Evolutionary conservation across 2,888 invertebrate species (phyloP).

Genomic region (Polydrusus tereticollis): DNA sequence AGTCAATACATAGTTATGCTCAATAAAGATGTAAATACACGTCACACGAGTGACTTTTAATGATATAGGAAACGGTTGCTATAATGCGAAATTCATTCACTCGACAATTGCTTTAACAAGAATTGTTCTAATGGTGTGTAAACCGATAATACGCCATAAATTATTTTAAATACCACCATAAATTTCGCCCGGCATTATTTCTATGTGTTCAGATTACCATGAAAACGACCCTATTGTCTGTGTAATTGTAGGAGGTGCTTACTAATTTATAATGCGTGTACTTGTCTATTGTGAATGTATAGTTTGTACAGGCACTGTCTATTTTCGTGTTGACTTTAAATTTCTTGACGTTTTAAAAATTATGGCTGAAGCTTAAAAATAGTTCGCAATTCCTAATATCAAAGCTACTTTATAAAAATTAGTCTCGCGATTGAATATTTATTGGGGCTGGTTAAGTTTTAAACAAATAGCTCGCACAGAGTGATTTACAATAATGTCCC

Average conservation of each 20-base stretch:
- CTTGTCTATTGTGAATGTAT: conserved; percentile 14
- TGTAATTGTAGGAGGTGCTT: conserved; percentile 34
- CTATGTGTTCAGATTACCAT: conserved; percentile 39
- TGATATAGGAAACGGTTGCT: conserved; percentile 7
- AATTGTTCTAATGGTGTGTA: conserved; percentile 34
- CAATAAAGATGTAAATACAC: not conserved
- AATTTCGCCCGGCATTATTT: conserved; percentile 31
- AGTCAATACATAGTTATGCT: not conserved
- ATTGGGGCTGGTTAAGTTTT: too few species aligned
- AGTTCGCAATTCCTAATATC: too few species aligned
- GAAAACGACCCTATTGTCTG: conserved; percentile 40
- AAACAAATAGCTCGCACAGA: too few species aligned
- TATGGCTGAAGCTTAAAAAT: too few species aligned
- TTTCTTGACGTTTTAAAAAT: too few species aligned
- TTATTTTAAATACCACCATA: conserved; percentile 29
- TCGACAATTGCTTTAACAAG: conserved; percentile 26
- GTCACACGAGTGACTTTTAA: not conserved
- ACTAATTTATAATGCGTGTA: conserved; percentile 21
- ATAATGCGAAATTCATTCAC: conserved; percentile 33
- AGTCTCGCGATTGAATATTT: too few species aligned
- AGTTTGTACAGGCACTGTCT: too few species aligned
- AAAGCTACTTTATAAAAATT: too few species aligned
- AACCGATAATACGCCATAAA: conserved; percentile 27
- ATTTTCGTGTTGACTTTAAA: too few species aligned
- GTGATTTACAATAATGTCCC: too few species aligned